Percentiles rank a stretch among this genome's conserved stretches.
phyloP scores from a whole-genome alignment of 2,888 invertebrate genomes.

The Andrena minutula region DNA sequence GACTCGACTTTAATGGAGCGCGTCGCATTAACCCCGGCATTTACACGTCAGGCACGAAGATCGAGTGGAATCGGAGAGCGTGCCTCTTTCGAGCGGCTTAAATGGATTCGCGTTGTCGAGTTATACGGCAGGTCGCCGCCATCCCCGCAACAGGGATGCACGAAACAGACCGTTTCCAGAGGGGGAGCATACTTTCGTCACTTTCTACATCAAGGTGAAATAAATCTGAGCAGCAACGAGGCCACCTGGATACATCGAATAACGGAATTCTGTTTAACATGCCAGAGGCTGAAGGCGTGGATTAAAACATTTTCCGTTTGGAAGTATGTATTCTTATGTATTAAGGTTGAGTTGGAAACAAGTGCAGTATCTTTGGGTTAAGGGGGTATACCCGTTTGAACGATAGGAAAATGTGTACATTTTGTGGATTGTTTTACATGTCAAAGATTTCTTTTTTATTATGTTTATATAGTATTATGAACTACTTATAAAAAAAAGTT shows the following conservation, averaged over 20 bases:
- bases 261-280: not conserved
- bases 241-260: not conserved
- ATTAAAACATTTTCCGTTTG: too few relatives aligned
- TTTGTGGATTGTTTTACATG: too few relatives aligned
- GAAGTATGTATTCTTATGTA: too few relatives aligned
- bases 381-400: too few relatives aligned
- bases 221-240: slow-evolving; percentile 6
- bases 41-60: slow-evolving; percentile 76
- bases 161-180: slow-evolving; percentile 44
- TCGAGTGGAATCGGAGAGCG: slow-evolving; percentile 74
- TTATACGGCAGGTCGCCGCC: slow-evolving; percentile 52
- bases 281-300: not conserved
- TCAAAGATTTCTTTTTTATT: too few relatives aligned
- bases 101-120: slow-evolving; percentile 65
- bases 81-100: slow-evolving; percentile 65
- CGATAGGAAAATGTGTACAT: too few relatives aligned
- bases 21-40: slow-evolving; percentile 76
- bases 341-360: too few relatives aligned
- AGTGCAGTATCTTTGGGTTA: too few relatives aligned
- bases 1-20: slow-evolving; percentile 79
- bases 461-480: too few relatives aligned
- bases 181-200: slow-evolving; percentile 22
- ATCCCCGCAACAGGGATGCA: slow-evolving; percentile 43
- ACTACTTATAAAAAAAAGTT: too few relatives aligned
- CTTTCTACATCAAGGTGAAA: not conserved